Base-by-base conservation (phyloP, 2,888 invertebrate species). In the Luperina testacea region DNA sequence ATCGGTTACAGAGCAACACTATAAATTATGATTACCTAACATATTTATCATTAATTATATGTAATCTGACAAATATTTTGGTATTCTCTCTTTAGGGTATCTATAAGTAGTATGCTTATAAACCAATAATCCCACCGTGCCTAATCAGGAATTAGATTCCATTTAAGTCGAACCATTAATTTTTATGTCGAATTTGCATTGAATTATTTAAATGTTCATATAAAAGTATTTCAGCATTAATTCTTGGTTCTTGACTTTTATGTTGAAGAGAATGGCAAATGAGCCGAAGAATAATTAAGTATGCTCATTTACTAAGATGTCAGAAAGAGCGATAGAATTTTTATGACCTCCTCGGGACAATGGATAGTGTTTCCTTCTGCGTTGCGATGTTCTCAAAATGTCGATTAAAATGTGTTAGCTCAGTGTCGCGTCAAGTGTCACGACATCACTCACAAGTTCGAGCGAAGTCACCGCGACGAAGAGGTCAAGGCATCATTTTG, bases 401-500 rank as follows among this genome's bases (percentile, higher is more conserved):
- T 88, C 85, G 83, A 88, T 90, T 78, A 83, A 70, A 89, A 90
- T 91, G 87, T 88, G 88, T 57, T 82, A 87, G 87, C 85, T 89
- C 83, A 85, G 87, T 88, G 86, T 90, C 88, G 75, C 87, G 83
- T 90, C 90, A 90, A 85, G 91, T 91, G 92, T 92, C 93, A 91
- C 82, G 90, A 90, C 87, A 75, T 76, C 85, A 86, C 88, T 89
- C 87, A 82, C 81, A 82, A 87, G 87, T 82, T 87, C 83, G 77
- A 83, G 81, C 83, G 80, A 88, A 89, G 75, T 86, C 82, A 80
- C 84, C 82, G 77, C 86, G 83, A 83, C 38, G 83, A 84, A 87
- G 86, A 77, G 91, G 93, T 92, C 93, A 93, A 93, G 93, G 93
- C 80, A 83, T 75, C 82, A 78, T 91, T 92, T 92, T 90, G 89